A percentile compares a stretch with the other conserved stretches of the same genome.
phyloP scores from a whole-genome alignment of 2,113 vertebrate species.

The Verasper variegatus region DNA sequence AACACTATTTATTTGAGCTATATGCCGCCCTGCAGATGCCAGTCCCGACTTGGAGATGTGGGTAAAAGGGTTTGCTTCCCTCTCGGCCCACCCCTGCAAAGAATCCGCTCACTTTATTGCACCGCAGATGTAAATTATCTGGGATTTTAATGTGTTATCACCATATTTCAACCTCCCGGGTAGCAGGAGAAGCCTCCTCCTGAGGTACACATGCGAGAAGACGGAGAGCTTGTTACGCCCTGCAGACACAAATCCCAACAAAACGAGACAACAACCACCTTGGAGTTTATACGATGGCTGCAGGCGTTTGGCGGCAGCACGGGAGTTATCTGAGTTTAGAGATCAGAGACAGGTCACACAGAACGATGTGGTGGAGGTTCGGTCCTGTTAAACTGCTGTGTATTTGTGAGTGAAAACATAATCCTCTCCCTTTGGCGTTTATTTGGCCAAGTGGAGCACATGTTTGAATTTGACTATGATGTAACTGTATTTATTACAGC shows the following conservation, averaged over 20 bases:
- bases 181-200: conserved; percentile 7
- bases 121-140: conserved; percentile 6
- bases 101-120: too few species aligned
- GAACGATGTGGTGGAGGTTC: conserved; percentile 10
- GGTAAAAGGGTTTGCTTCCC: too few species aligned
- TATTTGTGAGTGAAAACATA: conserved; percentile 34
- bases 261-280: conserved; percentile 35
- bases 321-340: conserved; percentile 36
- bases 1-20: conserved; percentile 41
- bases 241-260: conserved; percentile 32
- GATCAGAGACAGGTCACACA: conserved; percentile 24
- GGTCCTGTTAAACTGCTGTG: conserved; percentile 12
- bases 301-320: conserved; percentile 23
- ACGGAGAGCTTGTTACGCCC: conserved; percentile 18
- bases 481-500: conserved; percentile 68
- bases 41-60: conserved; percentile 18
- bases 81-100: too few species aligned
- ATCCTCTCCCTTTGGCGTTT: conserved; percentile 32
- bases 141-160: conserved; percentile 7
- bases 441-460: conserved; percentile 58
- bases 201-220: conserved; percentile 25
- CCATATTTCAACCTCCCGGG: conserved; percentile 16
- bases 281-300: conserved; percentile 17
- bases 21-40: background rate
- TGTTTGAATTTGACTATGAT: conserved; percentile 59